Base-by-base conservation (phyloP, 2,888 invertebrate species). In the Opisthograptis luteolata region DNA sequence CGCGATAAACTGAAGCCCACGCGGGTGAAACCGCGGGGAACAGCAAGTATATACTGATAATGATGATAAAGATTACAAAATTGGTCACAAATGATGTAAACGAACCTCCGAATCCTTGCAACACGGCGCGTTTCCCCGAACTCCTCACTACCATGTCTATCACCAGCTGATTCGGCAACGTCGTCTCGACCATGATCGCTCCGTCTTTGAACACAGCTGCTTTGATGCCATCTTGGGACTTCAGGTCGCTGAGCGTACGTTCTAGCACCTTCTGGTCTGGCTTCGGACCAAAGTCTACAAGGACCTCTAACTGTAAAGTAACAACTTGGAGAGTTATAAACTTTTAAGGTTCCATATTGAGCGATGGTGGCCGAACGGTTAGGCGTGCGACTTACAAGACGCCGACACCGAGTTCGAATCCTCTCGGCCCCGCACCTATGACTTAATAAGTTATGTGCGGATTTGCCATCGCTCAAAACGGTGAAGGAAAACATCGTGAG, bases 61-160 rank as follows among this genome's bases (percentile, higher is more conserved):
- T n/a, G 9, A 30, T n/a, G n/a, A n/a, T n/a, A 22, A 10, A 8
- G 3, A 13, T 10, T 9, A 7, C 4, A 12, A 0, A 14, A 25
- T 2, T 20, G 25, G n/a, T n/a, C n/a, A n/a, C n/a, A n/a, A n/a
- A n/a, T n/a, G n/a, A n/a, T n/a, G n/a, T n/a, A 1, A n/a, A 35
- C 15, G 2, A 7, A 85, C 95, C 94, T 55, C 96, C 96, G 79
- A 94, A 94, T 3, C 97, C 98, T 68, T 95, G 95, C 0, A 97
- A 79, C 0, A 96, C 95, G 1, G 95, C 95, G 59, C 93, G 91
- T 49, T 91, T 92, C 0, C 97, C 97, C 0, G 95, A 94, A 0
- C 88, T 70, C 62, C 86, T 78, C 1, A 91, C 66, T 3, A 93
- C 92, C 20, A 94, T 70, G 24, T 92, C 85, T 1, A 87, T 34